A percentile compares a stretch with the other conserved stretches of the same genome.
phyloP scores from a whole-genome alignment of 1,140 invertebrate species.

The Zophobas morio region DNA sequence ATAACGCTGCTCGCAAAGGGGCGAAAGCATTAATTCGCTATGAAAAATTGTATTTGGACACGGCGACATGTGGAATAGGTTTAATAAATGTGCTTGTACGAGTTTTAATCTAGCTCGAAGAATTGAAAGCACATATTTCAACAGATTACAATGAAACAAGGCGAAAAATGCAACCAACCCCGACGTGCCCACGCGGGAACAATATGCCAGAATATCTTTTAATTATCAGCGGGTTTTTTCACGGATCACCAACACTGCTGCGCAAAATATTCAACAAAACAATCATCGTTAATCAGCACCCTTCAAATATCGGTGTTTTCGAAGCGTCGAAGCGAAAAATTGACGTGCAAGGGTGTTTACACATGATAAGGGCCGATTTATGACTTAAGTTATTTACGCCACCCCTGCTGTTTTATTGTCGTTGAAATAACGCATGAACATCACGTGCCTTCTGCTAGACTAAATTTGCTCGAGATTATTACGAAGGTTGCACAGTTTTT shows the following conservation, averaged over 20 bases:
- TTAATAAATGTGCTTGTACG: slow-evolving; percentile 4
- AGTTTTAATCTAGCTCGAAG: not conserved
- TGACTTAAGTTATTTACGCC: not conserved
- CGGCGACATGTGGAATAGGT: not conserved
- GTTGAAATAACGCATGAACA: not conserved
- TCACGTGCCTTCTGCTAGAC: not conserved
- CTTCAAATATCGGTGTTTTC: too few species aligned
- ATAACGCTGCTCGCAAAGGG: not conserved
- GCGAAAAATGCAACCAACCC: too few species aligned
- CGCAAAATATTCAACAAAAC: too few species aligned
- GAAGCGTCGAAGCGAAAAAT: not conserved
- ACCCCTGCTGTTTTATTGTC: not conserved
- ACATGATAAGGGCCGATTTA: not conserved
- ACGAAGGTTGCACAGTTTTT: not conserved
- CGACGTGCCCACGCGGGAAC: too few species aligned
- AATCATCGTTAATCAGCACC: too few species aligned
- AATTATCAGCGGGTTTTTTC: too few species aligned
- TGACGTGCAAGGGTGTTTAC: not conserved
- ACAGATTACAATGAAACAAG: too few species aligned
- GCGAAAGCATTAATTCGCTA: slow-evolving; percentile 2
- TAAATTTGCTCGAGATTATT: not conserved
- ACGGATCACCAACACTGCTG: too few species aligned
- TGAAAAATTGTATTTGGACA: slow-evolving; percentile 30
- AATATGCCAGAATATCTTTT: too few species aligned
- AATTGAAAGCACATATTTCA: slow-evolving; percentile 3